Evolutionary conservation across 2,113 vertebrate genomes (phyloP), one percentile per base, ranked within the genome.

Genomic region (Rhizomys pruinosus): DNA sequence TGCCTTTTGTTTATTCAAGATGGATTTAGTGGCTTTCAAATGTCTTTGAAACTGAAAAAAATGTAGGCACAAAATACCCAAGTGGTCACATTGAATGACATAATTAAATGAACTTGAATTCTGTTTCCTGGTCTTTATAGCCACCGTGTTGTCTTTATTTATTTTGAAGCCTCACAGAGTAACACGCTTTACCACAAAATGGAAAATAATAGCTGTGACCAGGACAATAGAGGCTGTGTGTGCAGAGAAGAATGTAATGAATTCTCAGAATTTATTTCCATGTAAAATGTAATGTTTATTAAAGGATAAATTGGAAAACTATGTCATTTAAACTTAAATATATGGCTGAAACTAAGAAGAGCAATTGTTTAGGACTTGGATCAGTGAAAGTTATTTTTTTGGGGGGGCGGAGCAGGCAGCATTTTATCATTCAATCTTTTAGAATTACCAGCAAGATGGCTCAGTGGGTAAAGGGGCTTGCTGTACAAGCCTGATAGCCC

Each of bases 101-200:
- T 22, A 71, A 32, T n/a, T 8, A 32, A 39, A 63, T 71, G 13
- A 39, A 19, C 76, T 92, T 9, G 5, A n/a, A 52, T 79, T 92
- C 66, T 73, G 0, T 84, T 64, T 84, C 15, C 59, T 32, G 13
- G 57, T 74, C 64, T 73, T 80, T 71, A 34, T 1, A 59, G 47
- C 16, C 15, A 23, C 20, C 44, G 42, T 55, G n/a, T 52, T 44
- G 22, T 55, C 63, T 80, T 55, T 85, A 55, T 82, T 88, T 88
- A 76, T 39, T 59, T 42, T 82, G 52, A 85, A 86, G 76, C 64
- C 79, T n/a, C 71, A 87, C 52, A 69, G 29, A 69, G 71, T 89
- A 29, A 52, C 34, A 20, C 20, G 10, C 44, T 47, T 32, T 44
- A 29, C 8, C 15, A 25, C 4, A 22, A 71, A 23, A 7, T 0